Evolutionary conservation across 1,140 invertebrate genomes (phyloP).

Genomic region (Trichonephila clavata): DNA sequence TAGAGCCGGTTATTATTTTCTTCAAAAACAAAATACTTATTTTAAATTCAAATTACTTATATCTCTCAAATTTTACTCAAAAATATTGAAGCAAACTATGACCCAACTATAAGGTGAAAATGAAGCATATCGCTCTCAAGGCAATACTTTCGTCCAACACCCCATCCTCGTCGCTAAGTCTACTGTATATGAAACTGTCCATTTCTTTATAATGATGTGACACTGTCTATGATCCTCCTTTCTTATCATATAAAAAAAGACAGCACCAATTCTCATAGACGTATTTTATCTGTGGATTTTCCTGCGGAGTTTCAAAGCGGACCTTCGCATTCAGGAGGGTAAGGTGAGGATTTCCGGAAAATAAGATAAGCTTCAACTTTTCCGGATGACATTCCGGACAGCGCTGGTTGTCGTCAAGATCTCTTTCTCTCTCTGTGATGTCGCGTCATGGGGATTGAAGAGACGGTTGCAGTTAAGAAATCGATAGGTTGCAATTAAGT

Average conservation of each 20-base stretch:
- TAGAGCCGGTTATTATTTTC: too few relatives aligned
- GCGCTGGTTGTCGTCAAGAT: slow-evolving; percentile 42
- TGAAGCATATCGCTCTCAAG: background rate
- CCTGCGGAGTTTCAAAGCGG: background rate
- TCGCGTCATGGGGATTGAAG: slow-evolving; percentile 7
- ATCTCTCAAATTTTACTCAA: too few relatives aligned
- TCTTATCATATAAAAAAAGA: background rate
- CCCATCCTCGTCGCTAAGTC: background rate
- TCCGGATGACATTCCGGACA: slow-evolving; percentile 65
- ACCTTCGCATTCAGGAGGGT: background rate
- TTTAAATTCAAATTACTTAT: too few relatives aligned
- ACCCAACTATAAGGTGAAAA: background rate
- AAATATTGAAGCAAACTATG: too few relatives aligned
- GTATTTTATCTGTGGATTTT: slow-evolving; percentile 32
- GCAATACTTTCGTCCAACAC: background rate
- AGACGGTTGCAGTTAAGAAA: slow-evolving; percentile 62
- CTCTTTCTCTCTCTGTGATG: background rate
- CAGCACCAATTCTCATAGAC: background rate
- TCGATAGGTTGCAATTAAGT: slow-evolving; percentile 71
- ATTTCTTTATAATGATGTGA: slow-evolving; percentile 47
- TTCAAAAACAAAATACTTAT: too few relatives aligned
- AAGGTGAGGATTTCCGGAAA: slow-evolving; percentile 39
- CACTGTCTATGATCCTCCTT: slow-evolving; percentile 4
- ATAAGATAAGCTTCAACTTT: slow-evolving; percentile 69
- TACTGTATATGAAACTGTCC: background rate